Conservation (phyloP, 2,113 vertebrate species). For the Pelmatolapia mariae region DNA sequence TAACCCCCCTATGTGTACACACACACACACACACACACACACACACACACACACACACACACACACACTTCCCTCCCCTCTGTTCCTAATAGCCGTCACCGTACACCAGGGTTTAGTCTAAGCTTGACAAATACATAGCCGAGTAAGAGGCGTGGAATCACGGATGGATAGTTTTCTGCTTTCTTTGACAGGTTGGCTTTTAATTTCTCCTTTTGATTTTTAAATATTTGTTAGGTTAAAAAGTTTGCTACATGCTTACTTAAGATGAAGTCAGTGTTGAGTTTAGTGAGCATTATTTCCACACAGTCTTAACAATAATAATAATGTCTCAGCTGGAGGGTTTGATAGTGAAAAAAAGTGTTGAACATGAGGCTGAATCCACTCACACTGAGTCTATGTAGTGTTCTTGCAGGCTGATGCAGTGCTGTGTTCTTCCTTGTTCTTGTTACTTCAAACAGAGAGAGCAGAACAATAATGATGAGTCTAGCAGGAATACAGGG, state of each 20-base stretch:
- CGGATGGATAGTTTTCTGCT: slow-evolving; percentile 21
- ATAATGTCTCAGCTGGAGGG: neutral
- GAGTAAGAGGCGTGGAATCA: neutral
- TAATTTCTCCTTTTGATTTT: neutral
- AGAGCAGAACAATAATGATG: neutral
- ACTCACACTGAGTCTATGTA: neutral
- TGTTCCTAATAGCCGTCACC: neutral
- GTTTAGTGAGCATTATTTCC: neutral
- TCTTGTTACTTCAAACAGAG: neutral
- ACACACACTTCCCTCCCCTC: neutral
- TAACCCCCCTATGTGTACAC: neutral
- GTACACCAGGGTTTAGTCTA: neutral
- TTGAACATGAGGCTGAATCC: neutral
- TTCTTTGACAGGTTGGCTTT: slow-evolving; percentile 14
- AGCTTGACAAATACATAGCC: neutral
- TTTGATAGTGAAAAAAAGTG: neutral
- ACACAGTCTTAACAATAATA: neutral
- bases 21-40: neutral
- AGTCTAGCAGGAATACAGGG: rapidly evolving
- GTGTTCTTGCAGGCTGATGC: neutral
- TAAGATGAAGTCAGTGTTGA: neutral
- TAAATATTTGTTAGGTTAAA: neutral
- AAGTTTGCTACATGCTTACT: neutral
- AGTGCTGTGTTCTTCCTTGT: slow-evolving; percentile 13
- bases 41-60: neutral